phyloP scores from a whole-genome alignment of 2,113 vertebrate genomes.

The Camarhynchus parvulus region DNA sequence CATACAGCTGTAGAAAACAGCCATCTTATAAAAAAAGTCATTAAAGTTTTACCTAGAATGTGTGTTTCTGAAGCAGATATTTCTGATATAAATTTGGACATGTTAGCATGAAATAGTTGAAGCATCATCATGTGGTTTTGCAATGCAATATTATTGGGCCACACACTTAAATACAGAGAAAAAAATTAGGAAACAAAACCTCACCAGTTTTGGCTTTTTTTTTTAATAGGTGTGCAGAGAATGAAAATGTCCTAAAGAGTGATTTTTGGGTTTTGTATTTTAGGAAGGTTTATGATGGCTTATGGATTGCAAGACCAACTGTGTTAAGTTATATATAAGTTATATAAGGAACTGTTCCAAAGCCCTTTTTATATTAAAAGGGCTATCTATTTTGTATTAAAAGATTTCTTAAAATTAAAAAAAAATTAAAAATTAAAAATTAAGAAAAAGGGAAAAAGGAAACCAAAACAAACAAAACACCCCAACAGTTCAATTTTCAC shows the following conservation, averaged over 20 bases:
- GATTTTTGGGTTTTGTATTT: not conserved
- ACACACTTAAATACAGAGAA: not conserved
- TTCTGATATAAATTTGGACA: not conserved
- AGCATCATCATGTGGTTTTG: not conserved
- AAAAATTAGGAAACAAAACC: not conserved
- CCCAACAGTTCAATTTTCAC: not conserved
- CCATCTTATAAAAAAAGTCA: not conserved
- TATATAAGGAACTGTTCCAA: not conserved
- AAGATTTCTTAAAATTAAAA: not conserved
- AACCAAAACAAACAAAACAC: rapidly evolving
- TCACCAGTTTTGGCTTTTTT: not conserved
- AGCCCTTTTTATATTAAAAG: not conserved
- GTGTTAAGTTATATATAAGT: not conserved
- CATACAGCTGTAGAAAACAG: not conserved
- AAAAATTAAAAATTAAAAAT: not conserved
- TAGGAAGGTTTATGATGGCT: not conserved
- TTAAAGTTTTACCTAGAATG: not conserved
- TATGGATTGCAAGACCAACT: not conserved
- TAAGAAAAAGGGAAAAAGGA: not conserved
- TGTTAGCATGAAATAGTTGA: not conserved
- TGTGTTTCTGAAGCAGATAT: not conserved
- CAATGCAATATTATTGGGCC: not conserved
- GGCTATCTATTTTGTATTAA: not conserved
- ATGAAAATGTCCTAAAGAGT: not conserved
- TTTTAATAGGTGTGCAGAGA: not conserved